Evolutionary conservation across 2,888 invertebrate genomes (phyloP).

Genomic region (Heliconius sara): DNA sequence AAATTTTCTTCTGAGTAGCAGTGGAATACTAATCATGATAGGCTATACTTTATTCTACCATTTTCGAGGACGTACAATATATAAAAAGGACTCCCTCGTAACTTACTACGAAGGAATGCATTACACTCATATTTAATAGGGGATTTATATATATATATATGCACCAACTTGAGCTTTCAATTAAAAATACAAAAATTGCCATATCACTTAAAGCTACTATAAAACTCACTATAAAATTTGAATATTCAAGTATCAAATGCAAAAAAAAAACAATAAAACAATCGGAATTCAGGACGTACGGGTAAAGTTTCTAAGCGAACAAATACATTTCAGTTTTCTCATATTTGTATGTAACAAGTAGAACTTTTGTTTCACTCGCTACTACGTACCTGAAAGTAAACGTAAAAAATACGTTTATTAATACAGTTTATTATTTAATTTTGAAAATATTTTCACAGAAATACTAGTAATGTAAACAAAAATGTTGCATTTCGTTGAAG

Average conservation of each 20-base stretch:
- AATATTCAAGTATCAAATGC: not conserved
- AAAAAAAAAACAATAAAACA: not conserved
- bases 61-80: too few species aligned
- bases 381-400: not conserved
- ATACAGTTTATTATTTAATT: not conserved
- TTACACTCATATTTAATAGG: not conserved
- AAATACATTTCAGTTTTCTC: constrained; percentile 8
- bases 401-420: not conserved
- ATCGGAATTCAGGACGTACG: not conserved
- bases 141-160: too few species aligned
- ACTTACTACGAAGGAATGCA: not conserved
- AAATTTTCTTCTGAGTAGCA: too few species aligned
- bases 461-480: not conserved
- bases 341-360: constrained; percentile 7
- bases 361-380: not conserved
- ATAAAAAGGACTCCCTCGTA: too few species aligned
- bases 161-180: too few species aligned
- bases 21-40: too few species aligned
- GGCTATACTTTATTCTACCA: too few species aligned
- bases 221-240: not conserved
- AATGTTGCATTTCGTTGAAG: not conserved
- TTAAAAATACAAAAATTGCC: not conserved
- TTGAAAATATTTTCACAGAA: not conserved
- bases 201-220: not conserved
- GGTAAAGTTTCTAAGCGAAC: not conserved